Evolutionary conservation across 1,140 invertebrate genomes (phyloP).

Genomic region (Lordiphosa mommai): DNA sequence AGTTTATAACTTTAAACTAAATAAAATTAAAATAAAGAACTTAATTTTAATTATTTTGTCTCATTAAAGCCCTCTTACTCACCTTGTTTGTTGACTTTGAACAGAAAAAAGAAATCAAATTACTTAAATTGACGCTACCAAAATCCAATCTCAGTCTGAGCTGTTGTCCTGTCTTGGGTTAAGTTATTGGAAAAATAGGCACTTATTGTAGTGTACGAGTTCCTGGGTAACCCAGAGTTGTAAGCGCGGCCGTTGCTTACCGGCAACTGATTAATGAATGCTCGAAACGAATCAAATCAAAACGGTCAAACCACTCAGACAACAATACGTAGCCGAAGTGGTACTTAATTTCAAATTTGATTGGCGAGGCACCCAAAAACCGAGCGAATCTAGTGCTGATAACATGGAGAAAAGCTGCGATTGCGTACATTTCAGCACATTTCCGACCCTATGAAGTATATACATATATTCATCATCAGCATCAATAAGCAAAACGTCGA

Average conservation of each 20-base stretch:
- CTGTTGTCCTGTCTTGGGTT: not conserved
- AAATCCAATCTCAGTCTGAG: conserved; percentile 1
- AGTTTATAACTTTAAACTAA: too few species aligned
- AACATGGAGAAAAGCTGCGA: not conserved
- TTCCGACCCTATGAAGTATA: too few species aligned
- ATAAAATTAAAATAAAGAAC: too few species aligned
- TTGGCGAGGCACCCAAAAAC: not conserved
- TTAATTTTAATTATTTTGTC: too few species aligned
- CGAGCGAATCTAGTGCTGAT: not conserved
- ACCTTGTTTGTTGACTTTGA: conserved; percentile 1
- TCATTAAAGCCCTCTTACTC: too few species aligned
- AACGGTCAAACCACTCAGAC: not conserved
- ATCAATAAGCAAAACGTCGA: too few species aligned
- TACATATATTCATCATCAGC: too few species aligned
- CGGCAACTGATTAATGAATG: conserved; percentile 1
- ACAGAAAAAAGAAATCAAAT: conserved; percentile 3
- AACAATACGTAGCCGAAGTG: not conserved
- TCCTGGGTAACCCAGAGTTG: not conserved
- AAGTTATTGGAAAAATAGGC: not conserved
- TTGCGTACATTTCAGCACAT: too few species aligned
- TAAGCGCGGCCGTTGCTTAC: not conserved
- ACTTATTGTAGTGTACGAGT: not conserved
- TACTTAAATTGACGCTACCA: not conserved
- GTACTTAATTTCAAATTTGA: too few species aligned
- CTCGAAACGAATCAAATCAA: not conserved